Conservation (phyloP, 2,797 vertebrate species). For the Chrysolophus pictus region DNA sequence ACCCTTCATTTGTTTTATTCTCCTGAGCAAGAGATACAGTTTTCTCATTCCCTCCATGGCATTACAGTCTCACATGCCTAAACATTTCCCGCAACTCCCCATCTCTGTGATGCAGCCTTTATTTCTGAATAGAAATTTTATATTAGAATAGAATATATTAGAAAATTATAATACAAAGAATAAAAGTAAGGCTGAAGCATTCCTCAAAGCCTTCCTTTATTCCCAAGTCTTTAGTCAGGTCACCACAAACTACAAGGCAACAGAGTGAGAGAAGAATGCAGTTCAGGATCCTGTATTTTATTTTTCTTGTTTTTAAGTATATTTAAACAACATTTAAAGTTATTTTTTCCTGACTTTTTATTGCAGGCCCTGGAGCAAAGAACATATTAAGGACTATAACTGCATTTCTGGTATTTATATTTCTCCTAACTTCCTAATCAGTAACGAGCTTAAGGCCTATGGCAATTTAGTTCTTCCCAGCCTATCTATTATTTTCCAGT, state of each 20-base stretch:
- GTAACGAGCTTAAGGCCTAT: background rate
- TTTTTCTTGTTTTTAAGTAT: background rate
- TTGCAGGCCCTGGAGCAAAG: background rate
- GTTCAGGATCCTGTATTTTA: background rate
- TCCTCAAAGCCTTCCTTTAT: background rate
- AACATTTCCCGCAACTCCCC: background rate
- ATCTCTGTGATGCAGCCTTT: background rate
- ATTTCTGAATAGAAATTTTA: background rate
- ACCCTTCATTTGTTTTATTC: background rate
- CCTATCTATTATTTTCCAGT: background rate
- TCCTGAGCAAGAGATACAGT: background rate
- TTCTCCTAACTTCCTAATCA: background rate
- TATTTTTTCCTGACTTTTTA: background rate
- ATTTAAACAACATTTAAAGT: background rate
- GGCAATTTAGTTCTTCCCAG: background rate
- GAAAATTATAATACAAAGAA: background rate
- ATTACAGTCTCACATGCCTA: background rate
- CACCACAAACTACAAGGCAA: background rate
- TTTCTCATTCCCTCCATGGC: background rate
- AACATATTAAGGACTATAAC: background rate
- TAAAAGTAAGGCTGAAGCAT: background rate
- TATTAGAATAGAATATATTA: background rate
- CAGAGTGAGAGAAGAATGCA: background rate
- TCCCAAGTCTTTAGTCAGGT: background rate
- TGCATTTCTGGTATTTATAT: background rate